Conservation (phyloP, 2,888 invertebrate species). For the Sarcophaga subvicina region DNA sequence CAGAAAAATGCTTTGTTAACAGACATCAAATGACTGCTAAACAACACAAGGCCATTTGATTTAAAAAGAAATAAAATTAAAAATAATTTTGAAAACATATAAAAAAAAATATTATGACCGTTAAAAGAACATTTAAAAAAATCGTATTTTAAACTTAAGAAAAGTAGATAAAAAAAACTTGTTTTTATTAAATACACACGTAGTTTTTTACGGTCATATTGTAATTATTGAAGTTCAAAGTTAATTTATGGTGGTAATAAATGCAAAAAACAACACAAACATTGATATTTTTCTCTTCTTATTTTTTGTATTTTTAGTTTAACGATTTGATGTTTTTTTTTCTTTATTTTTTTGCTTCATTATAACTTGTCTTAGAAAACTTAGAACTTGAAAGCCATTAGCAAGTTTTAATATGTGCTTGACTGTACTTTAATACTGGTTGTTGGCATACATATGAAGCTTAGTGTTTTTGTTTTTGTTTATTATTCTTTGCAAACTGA, state of each 20-base stretch:
- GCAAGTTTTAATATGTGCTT: not conserved
- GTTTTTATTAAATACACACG: constrained; percentile 23
- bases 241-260: constrained; percentile 41
- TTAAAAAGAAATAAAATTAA: constrained; percentile 3
- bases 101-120: not conserved
- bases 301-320: not conserved
- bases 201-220: constrained; percentile 11
- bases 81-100: not conserved
- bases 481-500: not conserved
- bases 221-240: constrained; percentile 63
- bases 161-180: constrained; percentile 11
- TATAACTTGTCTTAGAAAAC: constrained; percentile 34
- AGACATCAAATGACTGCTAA: constrained; percentile 1
- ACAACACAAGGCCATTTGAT: constrained; percentile 40
- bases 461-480: not conserved
- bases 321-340: not conserved
- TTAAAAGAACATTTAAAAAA: not conserved
- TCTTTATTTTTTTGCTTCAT: not conserved
- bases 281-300: too few relatives aligned
- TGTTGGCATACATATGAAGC: not conserved
- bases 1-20: not conserved
- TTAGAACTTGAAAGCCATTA: constrained; percentile 38
- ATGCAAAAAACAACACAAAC: constrained; percentile 16
- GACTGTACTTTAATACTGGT: constrained; percentile 28
- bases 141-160: constrained; percentile 17